These are phyloP conservation scores for Acanthosoma haemorrhoidale DNA, from an alignment of 2,888 invertebrate species.

Conservation along the genomic window DNA sequence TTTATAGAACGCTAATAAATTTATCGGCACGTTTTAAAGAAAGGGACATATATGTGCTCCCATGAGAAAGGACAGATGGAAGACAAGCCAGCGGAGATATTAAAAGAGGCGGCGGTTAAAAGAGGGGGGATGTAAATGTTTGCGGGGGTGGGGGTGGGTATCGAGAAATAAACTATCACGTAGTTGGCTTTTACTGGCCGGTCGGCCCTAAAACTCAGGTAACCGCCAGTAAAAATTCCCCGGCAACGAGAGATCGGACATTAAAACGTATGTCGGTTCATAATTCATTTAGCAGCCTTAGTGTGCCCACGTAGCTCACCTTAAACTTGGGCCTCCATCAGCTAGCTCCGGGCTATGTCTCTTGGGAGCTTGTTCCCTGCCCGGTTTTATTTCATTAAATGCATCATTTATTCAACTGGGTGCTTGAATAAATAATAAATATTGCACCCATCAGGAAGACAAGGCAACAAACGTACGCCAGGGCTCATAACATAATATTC, in stretches of 20 bases:
- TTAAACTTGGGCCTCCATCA: neutral
- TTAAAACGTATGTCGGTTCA: conserved; percentile 13
- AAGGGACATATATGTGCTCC: too few species aligned
- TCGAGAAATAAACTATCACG: conserved; percentile 15
- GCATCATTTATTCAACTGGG: neutral
- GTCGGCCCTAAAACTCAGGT: conserved; percentile 10
- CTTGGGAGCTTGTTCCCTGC: neutral
- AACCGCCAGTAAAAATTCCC: conserved; percentile 19
- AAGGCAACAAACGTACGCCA: neutral
- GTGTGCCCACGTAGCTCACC: neutral
- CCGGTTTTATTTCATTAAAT: neutral
- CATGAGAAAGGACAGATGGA: too few species aligned
- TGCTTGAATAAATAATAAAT: neutral
- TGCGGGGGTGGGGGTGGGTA: neutral
- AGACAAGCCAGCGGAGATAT: too few species aligned
- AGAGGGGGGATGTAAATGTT: neutral
- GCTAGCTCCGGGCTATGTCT: too few species aligned
- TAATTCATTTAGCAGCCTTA: neutral
- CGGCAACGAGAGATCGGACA: neutral
- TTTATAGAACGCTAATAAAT: too few species aligned
- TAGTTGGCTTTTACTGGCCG: conserved; percentile 20
- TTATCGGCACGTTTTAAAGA: too few species aligned
- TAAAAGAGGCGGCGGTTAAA: neutral
- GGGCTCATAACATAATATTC: too few species aligned
- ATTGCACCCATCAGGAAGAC: too few species aligned